These are phyloP conservation scores for Acanthornis magna DNA, from an alignment of 2,797 vertebrate species.

Conservation along the genomic window DNA sequence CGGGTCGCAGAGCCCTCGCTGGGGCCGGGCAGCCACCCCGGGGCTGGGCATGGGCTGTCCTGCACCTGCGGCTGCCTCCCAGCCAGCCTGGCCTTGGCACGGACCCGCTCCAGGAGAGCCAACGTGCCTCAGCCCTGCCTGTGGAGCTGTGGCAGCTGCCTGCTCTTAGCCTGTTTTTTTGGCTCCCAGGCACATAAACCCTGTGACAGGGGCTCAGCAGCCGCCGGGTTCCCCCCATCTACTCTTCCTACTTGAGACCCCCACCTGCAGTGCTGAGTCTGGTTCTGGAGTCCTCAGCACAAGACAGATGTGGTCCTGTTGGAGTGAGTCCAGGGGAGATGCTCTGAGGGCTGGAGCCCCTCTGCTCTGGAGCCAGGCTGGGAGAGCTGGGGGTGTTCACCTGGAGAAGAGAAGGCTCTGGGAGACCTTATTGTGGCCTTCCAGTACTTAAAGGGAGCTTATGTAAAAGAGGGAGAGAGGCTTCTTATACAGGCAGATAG, in stretches of 20 bases:
- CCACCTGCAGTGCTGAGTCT: not conserved
- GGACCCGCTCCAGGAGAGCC: rapidly evolving
- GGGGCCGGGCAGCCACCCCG: not conserved
- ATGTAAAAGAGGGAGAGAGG: not conserved
- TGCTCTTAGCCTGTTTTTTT: not conserved
- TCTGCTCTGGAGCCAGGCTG: not conserved
- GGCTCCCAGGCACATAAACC: not conserved
- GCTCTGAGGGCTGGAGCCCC: not conserved
- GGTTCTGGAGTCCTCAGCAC: not conserved
- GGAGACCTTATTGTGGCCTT: not conserved
- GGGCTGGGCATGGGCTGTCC: not conserved
- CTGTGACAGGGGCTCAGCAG: not conserved
- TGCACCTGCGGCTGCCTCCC: constrained; percentile 43
- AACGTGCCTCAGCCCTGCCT: not conserved
- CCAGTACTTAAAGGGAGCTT: not conserved
- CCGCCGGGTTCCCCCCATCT: rapidly evolving
- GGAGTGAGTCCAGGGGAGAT: not conserved
- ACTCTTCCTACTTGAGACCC: not conserved
- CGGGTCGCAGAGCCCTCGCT: not conserved
- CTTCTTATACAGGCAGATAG: not conserved
- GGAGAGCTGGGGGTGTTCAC: not conserved
- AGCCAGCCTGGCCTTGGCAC: not conserved
- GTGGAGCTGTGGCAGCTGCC: not conserved
- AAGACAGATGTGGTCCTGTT: not conserved
- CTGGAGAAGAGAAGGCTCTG: not conserved